phyloP scores from a whole-genome alignment of 2,113 vertebrate species.

The Verasper variegatus region DNA sequence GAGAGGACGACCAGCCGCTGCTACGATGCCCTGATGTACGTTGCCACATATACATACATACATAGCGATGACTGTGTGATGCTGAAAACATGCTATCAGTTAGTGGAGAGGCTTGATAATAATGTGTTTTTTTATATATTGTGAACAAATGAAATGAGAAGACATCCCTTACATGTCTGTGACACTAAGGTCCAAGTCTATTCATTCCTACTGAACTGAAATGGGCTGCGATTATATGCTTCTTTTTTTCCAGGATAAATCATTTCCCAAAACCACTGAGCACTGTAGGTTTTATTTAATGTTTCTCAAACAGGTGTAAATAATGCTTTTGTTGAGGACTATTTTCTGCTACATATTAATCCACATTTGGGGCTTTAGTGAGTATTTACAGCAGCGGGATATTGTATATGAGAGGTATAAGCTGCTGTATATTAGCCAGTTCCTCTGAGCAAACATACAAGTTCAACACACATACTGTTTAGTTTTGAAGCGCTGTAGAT shows the following conservation, averaged over 20 bases:
- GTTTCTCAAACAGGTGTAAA: no score
- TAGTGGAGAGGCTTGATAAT: not conserved
- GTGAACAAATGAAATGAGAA: not conserved
- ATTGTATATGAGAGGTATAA: not conserved
- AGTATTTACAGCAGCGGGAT: not conserved
- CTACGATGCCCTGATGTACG: slow-evolving; percentile 84
- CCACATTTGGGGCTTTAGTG: not conserved
- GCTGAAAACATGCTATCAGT: not conserved
- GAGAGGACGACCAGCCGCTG: slow-evolving; percentile 93
- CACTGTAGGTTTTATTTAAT: no score
- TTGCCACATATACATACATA: slow-evolving; percentile 3
- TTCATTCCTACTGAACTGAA: not conserved
- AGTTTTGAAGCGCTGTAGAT: no score
- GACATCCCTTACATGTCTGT: not conserved
- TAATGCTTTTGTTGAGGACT: no score
- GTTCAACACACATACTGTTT: no score
- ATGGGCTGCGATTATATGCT: no score
- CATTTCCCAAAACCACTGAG: no score
- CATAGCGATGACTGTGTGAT: not conserved
- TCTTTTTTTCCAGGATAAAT: no score
- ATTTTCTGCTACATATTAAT: no score
- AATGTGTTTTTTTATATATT: not conserved
- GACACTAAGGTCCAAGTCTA: no score
- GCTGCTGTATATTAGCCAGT: not conserved
- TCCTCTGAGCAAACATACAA: no score